phyloP scores from a whole-genome alignment of 92 coral and sea anemone genomes.

The Epizoanthus fatuus region DNA sequence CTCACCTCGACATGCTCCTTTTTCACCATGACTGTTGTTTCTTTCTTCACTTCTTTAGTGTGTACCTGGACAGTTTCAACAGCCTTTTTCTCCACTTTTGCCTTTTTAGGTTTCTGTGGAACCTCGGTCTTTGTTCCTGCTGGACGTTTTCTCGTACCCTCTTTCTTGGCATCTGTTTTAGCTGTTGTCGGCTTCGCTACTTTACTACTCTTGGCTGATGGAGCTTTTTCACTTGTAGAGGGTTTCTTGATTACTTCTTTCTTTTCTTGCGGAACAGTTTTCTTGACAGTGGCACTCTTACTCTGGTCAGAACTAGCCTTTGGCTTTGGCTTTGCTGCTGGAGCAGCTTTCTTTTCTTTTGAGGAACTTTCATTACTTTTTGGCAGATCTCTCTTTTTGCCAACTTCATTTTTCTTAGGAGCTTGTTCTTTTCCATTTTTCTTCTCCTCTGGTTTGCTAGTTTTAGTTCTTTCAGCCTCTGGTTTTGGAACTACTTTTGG shows the following conservation, averaged over 20 bases:
- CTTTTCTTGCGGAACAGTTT: slow-evolving; percentile 28
- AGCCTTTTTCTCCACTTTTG: background rate
- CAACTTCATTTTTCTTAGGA: slow-evolving; percentile 52
- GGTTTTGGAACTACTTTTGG: slow-evolving; percentile 42
- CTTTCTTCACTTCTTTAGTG: slow-evolving; percentile 6
- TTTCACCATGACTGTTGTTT: background rate
- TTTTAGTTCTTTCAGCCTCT: slow-evolving; percentile 62
- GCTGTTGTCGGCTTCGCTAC: slow-evolving; percentile 9
- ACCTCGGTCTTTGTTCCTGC: slow-evolving; percentile 38
- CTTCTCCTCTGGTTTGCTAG: slow-evolving; percentile 58
- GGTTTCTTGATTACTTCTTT: slow-evolving; percentile 30
- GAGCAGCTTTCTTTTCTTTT: slow-evolving; percentile 18
- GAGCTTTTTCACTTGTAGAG: slow-evolving; percentile 4
- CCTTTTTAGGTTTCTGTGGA: slow-evolving; percentile 28
- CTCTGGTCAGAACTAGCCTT: slow-evolving; percentile 45
- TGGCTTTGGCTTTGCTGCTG: slow-evolving; percentile 31
- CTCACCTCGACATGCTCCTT: slow-evolving; percentile 3
- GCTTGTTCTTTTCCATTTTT: slow-evolving; percentile 54
- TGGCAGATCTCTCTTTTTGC: slow-evolving; percentile 44
- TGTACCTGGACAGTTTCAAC: background rate
- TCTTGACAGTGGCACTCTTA: slow-evolving; percentile 34
- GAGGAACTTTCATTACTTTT: slow-evolving; percentile 38
- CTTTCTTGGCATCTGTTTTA: slow-evolving; percentile 2
- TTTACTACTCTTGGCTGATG: slow-evolving; percentile 13
- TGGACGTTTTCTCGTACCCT: slow-evolving; percentile 55